Base-by-base conservation (phyloP, 2,797 vertebrate genomes). In the Nasua narica region DNA sequence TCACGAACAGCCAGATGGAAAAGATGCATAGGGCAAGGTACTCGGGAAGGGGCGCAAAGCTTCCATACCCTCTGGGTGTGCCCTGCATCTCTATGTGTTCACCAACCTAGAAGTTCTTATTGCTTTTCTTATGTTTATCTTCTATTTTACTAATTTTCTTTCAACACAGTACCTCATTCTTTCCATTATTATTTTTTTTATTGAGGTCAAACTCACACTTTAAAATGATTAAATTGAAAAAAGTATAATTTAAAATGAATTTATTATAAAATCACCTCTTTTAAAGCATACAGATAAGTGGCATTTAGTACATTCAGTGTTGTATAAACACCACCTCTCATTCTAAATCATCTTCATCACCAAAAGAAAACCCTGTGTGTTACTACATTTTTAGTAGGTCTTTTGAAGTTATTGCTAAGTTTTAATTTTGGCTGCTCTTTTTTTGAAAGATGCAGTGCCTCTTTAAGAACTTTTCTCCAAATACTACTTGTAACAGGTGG, bases 181-280 rank as follows among this genome's bases (percentile, higher is more conserved):
- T 85, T 70, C 19, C 12, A 43, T 74, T 27, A 40, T 52, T 77
- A 43, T 81, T n/a, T 32, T 32, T n/a, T 91, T 35, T 56, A 58
- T 27, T 56, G 67, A 85, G 56, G 25, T 78, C 40, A 88, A 78
- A 88, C 48, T 58, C 56, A 92, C 1, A 72, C 15, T 92, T 94
- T 58, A 85, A 95, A 60, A 95, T 74, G 27, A 15, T 43, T 83
- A 67, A 62, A 62, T 5, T 79, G 43, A 93, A 94, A 93, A 72
- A 87, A 46, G 89, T 74, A 69, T 69, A 76, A 40, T 25, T 72
- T 90, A 78, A 90, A 90, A 69, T 56, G 29, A 91, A 67, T 37
- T 77, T 94, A 84, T 56, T 35, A 52, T 85, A 82, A 90, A 94
- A 93, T 77, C 56, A 92, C 77, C 67, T n/a, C 35, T 78, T 92